Evolutionary conservation across 2,797 vertebrate species (phyloP).

Genomic region (Hirundo rustica): DNA sequence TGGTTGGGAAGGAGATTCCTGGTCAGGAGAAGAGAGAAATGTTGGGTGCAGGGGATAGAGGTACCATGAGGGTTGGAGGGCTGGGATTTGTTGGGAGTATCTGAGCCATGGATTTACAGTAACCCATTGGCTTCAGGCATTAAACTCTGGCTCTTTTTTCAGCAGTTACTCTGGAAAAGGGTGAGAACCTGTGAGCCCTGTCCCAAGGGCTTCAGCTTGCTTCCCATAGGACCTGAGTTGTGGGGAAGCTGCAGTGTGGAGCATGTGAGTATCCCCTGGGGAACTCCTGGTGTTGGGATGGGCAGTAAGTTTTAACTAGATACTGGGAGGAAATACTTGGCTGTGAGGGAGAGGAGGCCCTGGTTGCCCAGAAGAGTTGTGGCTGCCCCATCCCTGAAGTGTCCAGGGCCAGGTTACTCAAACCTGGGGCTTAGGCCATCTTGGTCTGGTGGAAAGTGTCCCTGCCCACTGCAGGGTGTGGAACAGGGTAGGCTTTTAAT

Average conservation of each 20-base stretch:
- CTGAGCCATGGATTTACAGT: rapidly evolving
- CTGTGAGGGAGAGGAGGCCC: not conserved
- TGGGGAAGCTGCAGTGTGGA: not conserved
- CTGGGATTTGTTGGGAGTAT: not conserved
- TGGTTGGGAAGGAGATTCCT: too few species aligned
- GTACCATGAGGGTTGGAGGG: not conserved
- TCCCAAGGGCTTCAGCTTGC: rapidly evolving
- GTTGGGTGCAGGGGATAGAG: rapidly evolving
- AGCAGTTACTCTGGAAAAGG: not conserved
- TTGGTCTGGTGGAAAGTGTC: not conserved
- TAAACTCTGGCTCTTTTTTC: not conserved
- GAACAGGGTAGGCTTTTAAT: rapidly evolving
- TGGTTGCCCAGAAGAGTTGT: not conserved
- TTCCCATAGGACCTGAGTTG: rapidly evolving
- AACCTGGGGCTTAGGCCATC: not conserved
- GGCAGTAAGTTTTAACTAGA: not conserved
- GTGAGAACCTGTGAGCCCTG: not conserved
- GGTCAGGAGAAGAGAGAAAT: rapidly evolving
- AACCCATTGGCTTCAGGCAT: rapidly evolving
- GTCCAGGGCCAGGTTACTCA: not conserved
- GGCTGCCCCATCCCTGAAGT: not conserved
- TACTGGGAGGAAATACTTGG: not conserved
- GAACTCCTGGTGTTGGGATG: not conserved
- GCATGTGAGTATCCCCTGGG: not conserved
- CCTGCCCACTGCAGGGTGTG: not conserved